These are phyloP conservation scores for Pandemis heparana DNA, from an alignment of 2,888 invertebrate species.

Conservation along the genomic window DNA sequence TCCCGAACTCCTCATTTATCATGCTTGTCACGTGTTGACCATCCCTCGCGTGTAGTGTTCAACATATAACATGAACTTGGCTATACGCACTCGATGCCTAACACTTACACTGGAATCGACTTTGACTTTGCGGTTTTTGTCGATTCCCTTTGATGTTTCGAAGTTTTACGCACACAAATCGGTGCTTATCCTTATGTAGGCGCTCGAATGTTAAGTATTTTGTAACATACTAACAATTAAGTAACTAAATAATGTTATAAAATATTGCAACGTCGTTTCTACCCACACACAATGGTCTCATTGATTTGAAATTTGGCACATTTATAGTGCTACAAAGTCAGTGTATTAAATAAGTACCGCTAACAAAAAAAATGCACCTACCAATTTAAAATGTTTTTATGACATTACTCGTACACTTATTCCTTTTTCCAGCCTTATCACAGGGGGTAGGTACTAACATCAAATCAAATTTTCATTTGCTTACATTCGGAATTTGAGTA, in stretches of 20 bases:
- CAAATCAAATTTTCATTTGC: conserved; percentile 36
- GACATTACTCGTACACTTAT: background rate
- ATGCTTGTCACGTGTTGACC: conserved; percentile 85
- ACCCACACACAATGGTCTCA: too few relatives aligned
- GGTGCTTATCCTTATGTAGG: too few relatives aligned
- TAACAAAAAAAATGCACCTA: too few relatives aligned
- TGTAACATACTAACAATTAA: too few relatives aligned
- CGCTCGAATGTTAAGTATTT: too few relatives aligned
- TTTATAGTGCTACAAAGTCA: too few relatives aligned
- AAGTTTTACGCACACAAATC: background rate
- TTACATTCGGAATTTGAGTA: background rate
- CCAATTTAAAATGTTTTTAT: too few relatives aligned
- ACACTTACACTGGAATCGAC: conserved; percentile 50
- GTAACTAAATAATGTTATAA: too few relatives aligned
- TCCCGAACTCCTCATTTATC: conserved; percentile 82
- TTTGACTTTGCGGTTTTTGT: conserved; percentile 40
- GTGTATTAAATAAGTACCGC: too few relatives aligned
- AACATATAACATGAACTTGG: conserved; percentile 65
- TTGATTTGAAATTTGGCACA: too few relatives aligned
- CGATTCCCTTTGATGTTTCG: conserved; percentile 34
- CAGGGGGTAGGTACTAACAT: conserved; percentile 5
- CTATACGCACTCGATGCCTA: conserved; percentile 50
- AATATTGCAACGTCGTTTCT: too few relatives aligned
- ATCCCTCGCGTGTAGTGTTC: conserved; percentile 79
- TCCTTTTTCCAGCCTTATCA: background rate